Evolutionary conservation across 2,797 vertebrate species (phyloP).

Genomic region (Menidia menidia): DNA sequence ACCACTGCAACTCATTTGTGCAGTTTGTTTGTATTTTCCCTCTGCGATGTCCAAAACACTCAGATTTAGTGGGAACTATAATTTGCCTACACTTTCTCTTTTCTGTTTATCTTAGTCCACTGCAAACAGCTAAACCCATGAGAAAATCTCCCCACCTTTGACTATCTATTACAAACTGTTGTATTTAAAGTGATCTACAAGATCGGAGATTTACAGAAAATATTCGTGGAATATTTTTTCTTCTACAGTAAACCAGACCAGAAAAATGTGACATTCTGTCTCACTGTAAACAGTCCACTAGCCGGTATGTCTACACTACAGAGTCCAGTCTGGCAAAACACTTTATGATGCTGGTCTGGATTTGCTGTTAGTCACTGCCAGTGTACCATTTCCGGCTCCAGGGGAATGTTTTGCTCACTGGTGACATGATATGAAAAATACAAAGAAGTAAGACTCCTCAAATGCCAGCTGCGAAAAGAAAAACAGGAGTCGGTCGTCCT

Average conservation of each 20-base stretch:
- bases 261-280: constrained; percentile 39
- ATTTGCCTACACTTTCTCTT: constrained; percentile 28
- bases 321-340: constrained; percentile 76
- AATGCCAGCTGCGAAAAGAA: constrained; percentile 31
- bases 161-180: constrained; percentile 3
- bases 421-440: constrained; percentile 69
- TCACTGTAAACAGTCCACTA: constrained; percentile 52
- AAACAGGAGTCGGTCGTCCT: constrained; percentile 12
- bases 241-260: constrained; percentile 11
- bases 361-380: constrained; percentile 78
- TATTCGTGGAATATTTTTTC: constrained; percentile 36
- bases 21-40: constrained; percentile 49
- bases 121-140: not conserved
- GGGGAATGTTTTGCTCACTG: constrained; percentile 69
- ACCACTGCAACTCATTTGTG: constrained; percentile 35
- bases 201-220: constrained; percentile 24
- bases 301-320: constrained; percentile 46
- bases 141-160: constrained; percentile 17
- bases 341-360: constrained; percentile 76
- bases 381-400: constrained; percentile 77
- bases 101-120: constrained; percentile 10
- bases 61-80: constrained; percentile 14
- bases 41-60: constrained; percentile 34
- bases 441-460: constrained; percentile 46
- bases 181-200: constrained; percentile 11